A percentile compares a stretch with the other conserved stretches of the same genome.
Evolutionary conservation across 2,113 vertebrate genomes (phyloP).

Genomic region (Callospermophilus lateralis): DNA sequence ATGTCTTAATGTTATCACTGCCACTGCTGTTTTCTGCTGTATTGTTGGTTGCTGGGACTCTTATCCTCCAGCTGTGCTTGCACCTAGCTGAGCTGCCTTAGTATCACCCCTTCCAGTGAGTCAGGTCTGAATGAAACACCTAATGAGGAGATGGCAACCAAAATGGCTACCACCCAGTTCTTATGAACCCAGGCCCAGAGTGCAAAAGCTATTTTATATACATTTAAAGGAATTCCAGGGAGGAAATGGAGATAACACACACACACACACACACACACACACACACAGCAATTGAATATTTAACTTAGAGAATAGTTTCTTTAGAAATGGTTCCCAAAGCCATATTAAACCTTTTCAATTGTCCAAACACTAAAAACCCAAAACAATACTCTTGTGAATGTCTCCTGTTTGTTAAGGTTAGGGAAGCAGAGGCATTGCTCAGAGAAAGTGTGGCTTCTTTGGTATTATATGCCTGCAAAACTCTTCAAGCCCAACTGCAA

Average conservation of each 20-base stretch:
- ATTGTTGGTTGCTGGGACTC: neutral
- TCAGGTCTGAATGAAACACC: neutral
- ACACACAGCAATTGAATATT: constrained; percentile 14
- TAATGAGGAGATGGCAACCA: neutral
- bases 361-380: constrained; percentile 50
- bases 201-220: neutral
- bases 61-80: neutral
- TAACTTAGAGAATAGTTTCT: constrained; percentile 1
- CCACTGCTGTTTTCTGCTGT: neutral
- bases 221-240: neutral
- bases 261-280: neutral
- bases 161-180: neutral
- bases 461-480: neutral
- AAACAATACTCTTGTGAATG: neutral
- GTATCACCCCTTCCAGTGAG: neutral
- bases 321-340: neutral
- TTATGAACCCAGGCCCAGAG: neutral
- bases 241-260: neutral
- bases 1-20: neutral
- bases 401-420: neutral
- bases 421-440: neutral
- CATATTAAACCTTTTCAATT: neutral
- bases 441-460: constrained; percentile 15
- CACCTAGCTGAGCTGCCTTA: neutral
- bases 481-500: constrained; percentile 45